Evolutionary conservation across 1,140 invertebrate species (phyloP).

Genomic region (Magallana ariakensis): DNA sequence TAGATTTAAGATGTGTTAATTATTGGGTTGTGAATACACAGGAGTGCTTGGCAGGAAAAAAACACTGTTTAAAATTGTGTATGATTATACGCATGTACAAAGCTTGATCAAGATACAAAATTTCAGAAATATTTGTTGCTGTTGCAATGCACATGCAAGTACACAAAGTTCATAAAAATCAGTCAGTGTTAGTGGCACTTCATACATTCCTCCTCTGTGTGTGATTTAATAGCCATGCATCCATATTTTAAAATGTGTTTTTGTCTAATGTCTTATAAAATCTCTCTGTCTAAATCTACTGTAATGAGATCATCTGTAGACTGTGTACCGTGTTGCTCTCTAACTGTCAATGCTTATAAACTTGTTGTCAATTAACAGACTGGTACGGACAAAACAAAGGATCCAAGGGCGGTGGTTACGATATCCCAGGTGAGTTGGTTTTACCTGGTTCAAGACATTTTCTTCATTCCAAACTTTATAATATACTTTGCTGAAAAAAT

Average conservation of each 20-base stretch:
- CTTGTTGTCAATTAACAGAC: slow-evolving; percentile 22
- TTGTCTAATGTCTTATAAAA: not conserved
- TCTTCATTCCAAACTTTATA: no score
- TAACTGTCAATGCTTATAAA: slow-evolving; percentile 17
- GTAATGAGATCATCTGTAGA: not conserved
- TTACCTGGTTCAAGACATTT: no score
- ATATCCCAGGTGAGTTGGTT: slow-evolving; percentile 22
- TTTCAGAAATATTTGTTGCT: no score
- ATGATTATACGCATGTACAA: not conserved
- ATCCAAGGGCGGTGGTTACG: not conserved
- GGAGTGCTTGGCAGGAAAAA: no score
- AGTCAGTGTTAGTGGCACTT: no score
- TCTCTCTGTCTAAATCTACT: not conserved
- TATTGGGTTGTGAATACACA: no score
- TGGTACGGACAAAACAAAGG: slow-evolving; percentile 21
- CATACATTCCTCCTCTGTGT: no score
- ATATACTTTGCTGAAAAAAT: no score
- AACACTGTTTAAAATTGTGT: no score
- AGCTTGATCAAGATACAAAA: not conserved
- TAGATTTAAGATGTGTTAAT: no score
- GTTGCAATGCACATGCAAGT: no score
- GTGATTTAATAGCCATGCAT: not conserved
- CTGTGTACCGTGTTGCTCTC: not conserved
- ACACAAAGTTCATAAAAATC: no score
- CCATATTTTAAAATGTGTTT: not conserved